phyloP scores from a whole-genome alignment of 2,888 invertebrate species.

The Diarsia rubi region DNA sequence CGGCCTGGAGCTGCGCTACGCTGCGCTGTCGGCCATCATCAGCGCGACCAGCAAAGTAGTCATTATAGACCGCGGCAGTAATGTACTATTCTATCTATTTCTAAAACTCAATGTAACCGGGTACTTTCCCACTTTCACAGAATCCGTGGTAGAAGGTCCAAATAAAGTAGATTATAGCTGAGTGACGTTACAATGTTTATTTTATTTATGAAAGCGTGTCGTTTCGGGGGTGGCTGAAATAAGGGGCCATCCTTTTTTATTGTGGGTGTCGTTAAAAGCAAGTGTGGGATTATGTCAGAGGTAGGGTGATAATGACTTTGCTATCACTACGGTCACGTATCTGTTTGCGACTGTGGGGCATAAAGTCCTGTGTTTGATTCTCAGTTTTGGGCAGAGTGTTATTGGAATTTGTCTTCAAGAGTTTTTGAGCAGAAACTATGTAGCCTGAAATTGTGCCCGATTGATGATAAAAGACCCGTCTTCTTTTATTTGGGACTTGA shows the following conservation, averaged over 20 bases:
- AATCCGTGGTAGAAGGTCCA: conserved; percentile 1
- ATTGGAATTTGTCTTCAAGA: too few species aligned
- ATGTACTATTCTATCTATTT: too few species aligned
- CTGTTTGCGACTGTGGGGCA: background rate
- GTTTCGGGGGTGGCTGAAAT: background rate
- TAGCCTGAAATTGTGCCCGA: too few species aligned
- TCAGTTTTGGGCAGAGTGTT: too few species aligned
- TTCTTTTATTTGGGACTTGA: too few species aligned
- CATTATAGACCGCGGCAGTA: too few species aligned
- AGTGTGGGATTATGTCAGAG: background rate
- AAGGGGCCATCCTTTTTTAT: conserved; percentile 6
- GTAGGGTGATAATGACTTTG: background rate
- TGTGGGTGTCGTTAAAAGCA: conserved; percentile 13
- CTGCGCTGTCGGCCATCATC: too few species aligned
- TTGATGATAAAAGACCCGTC: too few species aligned
- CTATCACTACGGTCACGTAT: background rate
- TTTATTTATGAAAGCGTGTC: conserved; percentile 26
- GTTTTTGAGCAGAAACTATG: too few species aligned
- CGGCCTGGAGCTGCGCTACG: too few species aligned
- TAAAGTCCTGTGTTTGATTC: too few species aligned
- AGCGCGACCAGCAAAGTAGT: too few species aligned
- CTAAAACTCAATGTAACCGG: background rate
- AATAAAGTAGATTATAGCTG: conserved; percentile 15
- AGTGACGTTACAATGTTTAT: conserved; percentile 16
- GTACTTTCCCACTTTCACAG: background rate